These are phyloP conservation scores for Centropyge bicolor DNA, from an alignment of 2,797 vertebrate species.

Conservation along the genomic window DNA sequence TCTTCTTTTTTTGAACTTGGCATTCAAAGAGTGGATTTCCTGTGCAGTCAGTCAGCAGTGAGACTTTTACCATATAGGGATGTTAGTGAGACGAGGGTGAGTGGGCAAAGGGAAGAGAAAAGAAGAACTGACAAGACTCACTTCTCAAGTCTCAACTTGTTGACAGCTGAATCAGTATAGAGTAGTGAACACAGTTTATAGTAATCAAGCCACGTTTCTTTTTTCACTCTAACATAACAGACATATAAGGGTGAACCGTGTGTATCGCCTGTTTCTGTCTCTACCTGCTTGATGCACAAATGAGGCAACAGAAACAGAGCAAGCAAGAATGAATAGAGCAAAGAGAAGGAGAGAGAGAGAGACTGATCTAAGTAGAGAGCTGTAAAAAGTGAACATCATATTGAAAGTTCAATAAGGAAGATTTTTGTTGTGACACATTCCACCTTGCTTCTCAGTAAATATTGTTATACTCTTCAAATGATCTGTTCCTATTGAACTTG, in stretches of 20 bases:
- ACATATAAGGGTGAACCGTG: slow-evolving; percentile 9
- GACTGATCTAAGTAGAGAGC: neutral
- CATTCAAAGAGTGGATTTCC: slow-evolving; percentile 72
- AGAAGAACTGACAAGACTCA: slow-evolving; percentile 69
- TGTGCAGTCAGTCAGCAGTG: slow-evolving; percentile 61
- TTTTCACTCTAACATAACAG: slow-evolving; percentile 18
- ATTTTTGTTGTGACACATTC: neutral
- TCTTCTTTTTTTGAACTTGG: slow-evolving; percentile 13
- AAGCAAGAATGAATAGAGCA: neutral
- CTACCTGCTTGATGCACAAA: slow-evolving; percentile 56
- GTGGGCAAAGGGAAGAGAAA: slow-evolving; percentile 66
- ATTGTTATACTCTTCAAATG: neutral
- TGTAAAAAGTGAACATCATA: neutral
- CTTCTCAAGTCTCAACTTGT: slow-evolving; percentile 78
- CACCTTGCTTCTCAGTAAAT: neutral
- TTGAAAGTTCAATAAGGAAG: neutral
- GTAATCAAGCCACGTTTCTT: slow-evolving; percentile 31
- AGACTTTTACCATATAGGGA: slow-evolving; percentile 84
- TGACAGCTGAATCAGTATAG: slow-evolving; percentile 40
- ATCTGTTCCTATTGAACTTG: neutral
- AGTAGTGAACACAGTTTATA: slow-evolving; percentile 11
- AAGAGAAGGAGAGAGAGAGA: neutral
- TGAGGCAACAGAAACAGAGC: slow-evolving; percentile 8
- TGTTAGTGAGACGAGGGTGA: slow-evolving; percentile 44
- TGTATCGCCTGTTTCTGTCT: slow-evolving; percentile 49